Base-by-base conservation (phyloP, 2,797 vertebrate species). In the Geotrypetes seraphini region DNA sequence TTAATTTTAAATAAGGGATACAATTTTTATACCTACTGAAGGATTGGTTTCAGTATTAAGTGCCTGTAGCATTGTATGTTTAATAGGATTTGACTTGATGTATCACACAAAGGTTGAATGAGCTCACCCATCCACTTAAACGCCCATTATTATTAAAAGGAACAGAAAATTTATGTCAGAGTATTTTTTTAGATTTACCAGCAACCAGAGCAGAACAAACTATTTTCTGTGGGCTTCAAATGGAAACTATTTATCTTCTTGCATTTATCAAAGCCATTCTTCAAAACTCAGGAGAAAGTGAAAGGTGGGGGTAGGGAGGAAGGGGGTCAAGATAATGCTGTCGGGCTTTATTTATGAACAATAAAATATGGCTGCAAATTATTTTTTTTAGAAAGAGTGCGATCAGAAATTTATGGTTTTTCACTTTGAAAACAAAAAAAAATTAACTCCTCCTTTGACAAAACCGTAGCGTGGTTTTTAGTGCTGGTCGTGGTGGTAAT, bases 191-290 rank as follows among this genome's bases (percentile, higher is more conserved):
- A 51, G 19, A 49, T 61, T 60, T 60, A 47, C 26, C 22, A 43
- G 16, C 50, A 57, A 38, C 10, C 14, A 44, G 32, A 67, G 53
- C 48, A 65, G 43, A 70, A 53, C 34, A 55, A 57, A 47, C 12
- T 13, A 34, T 55, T 53, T 67, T 39, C 14, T 53, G 20, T 46
- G 24, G 22, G 4, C 30, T 67, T 35, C 30, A 57, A 40, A 55
- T 58, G 37, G 67, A 70, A 69, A 45, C 26, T 38, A 53, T 67
- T 58, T 66, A 55, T 64, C 51, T 48, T 28, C 51, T 48, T 28
- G 16, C 23, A 56, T 52, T 21, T 52, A 32, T 47, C 36, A 41
- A 64, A 75, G 57, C 35, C 30, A 21, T 56, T 49, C 61, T 69
- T 70, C 39, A 60, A 40, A 63, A 27, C 14, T 50, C 44, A 53